Evolutionary conservation across 2,113 vertebrate species (phyloP), one percentile per base, ranked within the genome.

Genomic region (Fulica atra): DNA sequence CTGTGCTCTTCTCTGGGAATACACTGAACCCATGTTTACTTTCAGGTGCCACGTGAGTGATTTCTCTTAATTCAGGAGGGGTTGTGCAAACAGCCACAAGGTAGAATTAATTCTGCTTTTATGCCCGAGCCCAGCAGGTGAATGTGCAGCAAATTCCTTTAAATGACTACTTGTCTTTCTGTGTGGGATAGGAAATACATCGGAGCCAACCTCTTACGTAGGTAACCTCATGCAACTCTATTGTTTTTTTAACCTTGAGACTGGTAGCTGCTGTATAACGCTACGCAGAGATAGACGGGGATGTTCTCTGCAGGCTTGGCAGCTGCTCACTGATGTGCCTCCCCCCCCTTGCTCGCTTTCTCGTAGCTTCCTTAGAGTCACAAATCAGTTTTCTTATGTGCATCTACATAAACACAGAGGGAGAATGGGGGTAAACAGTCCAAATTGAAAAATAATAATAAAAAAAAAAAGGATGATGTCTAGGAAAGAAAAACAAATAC

Each of bases 11-110:
- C 90, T 89, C 70, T 16, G 38, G 71, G 81, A 82, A 77, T 81
- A 6, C 31, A 56, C 44, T 13, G 40, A 93, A 19, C 29, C 53
- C 50, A 2, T 65, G 59, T 93, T 96, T 94, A 68, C 91, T 86
- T 76, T 76, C 73, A 84, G 70, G 54, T 96, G 93, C 74, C 86
- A 65, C 1, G 5, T 61, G 83, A 95, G 70, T 53, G 26, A 53
- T 89, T 94, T 61, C 84, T 63, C 70, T 87, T 78, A 46, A 57
- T 95, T 96, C 80, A 40, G 77, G 61, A 74, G 69, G 28, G 36
- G 16, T 7, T 92, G 53, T 92, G 73, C 72, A 66, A 86, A 70
- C 92, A 92, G 31, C 53, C 69, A 7, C 24, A 15, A 60, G 76
- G 61, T 71, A 31, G 29, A 93, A 50, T 94, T 74, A 63, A 79